Evolutionary conservation across 2,888 invertebrate genomes (phyloP), one percentile per base, ranked within the genome.

Genomic region (Gerris lacustris): DNA sequence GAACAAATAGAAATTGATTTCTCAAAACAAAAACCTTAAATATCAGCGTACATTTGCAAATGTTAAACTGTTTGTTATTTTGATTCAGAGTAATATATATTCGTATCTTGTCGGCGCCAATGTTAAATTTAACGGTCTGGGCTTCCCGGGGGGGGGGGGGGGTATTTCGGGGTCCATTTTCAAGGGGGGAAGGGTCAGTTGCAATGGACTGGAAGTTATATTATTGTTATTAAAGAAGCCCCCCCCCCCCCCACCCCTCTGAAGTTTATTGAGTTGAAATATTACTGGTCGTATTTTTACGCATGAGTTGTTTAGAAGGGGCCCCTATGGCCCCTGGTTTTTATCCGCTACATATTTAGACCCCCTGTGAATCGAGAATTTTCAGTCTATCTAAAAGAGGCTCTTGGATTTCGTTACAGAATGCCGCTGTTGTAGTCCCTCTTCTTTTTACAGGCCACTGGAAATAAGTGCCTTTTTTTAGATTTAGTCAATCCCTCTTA

Each of bases 231-330:
- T 55, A 55, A 55, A 55, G 55, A 55, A 15, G 11, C 15, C 55
- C 55, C 55, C 15, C 55, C 15, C 55, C 55, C 55, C 15, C 55
- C 55, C 55, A 1, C 55, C 15, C 55, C 55, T 5, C 15, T 55
- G 55, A 15, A 55, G 55, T 55, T 55, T 55, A 55, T 55, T 55
- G 55, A 55, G 55, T 55, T 55, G 55, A 55, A 55, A 55, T 55
- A 55, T 55, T 55, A 15, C 55, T 15, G 55, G 55, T 55, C 55
- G 55, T 55, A 55, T 55, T 55, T 55, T 55, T 55, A 55, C 55
- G 55, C 55, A 55, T 55, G 55, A 55, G 55, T 55, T 55, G 15
- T 9, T 31, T 31, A 31, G 31, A 31, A 55, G 55, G 55, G 55
- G 55, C 55, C 31, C 31, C 31, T 31, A 31, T 31, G 31, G 31